These are phyloP conservation scores for Epizoanthus illoricatus DNA, from an alignment of 92 coral and sea anemone species.

Conservation along the genomic window DNA sequence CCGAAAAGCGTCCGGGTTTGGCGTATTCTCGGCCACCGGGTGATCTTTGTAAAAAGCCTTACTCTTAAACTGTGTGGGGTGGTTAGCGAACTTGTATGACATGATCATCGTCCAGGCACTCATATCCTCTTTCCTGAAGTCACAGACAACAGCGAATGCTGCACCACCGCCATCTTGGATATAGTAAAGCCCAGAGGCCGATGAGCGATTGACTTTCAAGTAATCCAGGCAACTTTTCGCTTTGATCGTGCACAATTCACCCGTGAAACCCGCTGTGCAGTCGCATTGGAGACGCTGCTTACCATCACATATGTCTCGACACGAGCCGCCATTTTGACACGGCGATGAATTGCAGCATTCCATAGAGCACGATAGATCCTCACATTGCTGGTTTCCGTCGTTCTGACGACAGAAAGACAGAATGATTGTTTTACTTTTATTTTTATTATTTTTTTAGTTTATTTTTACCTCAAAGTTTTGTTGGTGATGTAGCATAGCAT, in stretches of 20 bases:
- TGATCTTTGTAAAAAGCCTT: conserved; percentile 31
- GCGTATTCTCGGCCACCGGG: conserved; percentile 36
- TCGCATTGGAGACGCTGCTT: neutral
- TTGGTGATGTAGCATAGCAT: no score
- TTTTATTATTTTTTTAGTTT: no score
- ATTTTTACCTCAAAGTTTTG: no score
- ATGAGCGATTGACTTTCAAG: conserved; percentile 25
- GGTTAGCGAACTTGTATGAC: conserved; percentile 38
- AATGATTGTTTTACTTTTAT: no score
- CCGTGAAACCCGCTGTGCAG: no score
- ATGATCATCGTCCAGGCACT: conserved; percentile 56
- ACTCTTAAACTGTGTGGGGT: conserved; percentile 4
- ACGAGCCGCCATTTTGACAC: no score
- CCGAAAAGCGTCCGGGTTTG: conserved; percentile 53
- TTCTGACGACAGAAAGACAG: no score
- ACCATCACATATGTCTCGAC: neutral
- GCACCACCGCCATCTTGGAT: conserved; percentile 32
- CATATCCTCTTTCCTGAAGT: conserved; percentile 30
- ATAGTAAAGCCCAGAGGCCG: conserved; percentile 41
- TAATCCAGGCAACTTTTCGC: conserved; percentile 42
- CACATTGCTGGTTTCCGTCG: neutral
- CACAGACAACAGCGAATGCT: conserved; percentile 50
- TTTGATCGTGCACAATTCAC: conserved; percentile 9
- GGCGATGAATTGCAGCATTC: neutral
- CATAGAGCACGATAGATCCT: neutral